phyloP scores from a whole-genome alignment of 2,797 vertebrate genomes.

The Coregonus sp. region DNA sequence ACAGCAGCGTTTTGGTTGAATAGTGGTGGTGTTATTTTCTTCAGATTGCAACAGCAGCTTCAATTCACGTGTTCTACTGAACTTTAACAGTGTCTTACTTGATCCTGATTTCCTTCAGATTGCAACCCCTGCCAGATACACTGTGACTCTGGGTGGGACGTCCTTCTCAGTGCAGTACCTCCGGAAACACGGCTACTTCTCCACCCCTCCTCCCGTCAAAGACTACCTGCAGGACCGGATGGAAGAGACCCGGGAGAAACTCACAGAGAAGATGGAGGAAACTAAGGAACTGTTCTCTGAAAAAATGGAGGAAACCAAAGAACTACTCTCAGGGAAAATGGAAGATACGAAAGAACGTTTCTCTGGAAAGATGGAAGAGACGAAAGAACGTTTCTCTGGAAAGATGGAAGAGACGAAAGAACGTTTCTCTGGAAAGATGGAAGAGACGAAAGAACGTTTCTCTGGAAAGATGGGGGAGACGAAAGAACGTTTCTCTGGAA shows the following conservation, averaged over 20 bases:
- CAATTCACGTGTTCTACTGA: not conserved
- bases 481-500: slow-evolving; percentile 76
- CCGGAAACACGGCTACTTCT: slow-evolving; percentile 86
- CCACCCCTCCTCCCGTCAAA: slow-evolving; percentile 91
- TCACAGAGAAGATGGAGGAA: slow-evolving; percentile 90
- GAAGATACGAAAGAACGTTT: slow-evolving; percentile 95
- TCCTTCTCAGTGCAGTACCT: slow-evolving; percentile 91
- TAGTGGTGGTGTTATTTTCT: not conserved
- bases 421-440: slow-evolving; percentile 71
- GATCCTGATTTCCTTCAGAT: slow-evolving; percentile 82
- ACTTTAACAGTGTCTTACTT: not conserved
- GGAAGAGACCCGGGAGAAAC: slow-evolving; percentile 90
- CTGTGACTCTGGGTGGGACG: slow-evolving; percentile 91
- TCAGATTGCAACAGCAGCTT: not conserved
- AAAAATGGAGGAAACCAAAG: slow-evolving; percentile 85
- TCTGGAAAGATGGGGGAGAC: slow-evolving; percentile 70
- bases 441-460: slow-evolving; percentile 86
- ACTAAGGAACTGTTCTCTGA: slow-evolving; percentile 87
- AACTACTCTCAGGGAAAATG: slow-evolving; percentile 15
- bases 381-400: slow-evolving; percentile 88
- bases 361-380: slow-evolving; percentile 89
- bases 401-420: slow-evolving; percentile 79
- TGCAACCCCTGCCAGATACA: slow-evolving; percentile 92
- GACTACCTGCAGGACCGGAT: slow-evolving; percentile 94
- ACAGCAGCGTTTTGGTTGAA: not conserved